These are phyloP conservation scores for Engraulis encrasicolus DNA, from an alignment of 2,113 vertebrate species.

Conservation along the genomic window DNA sequence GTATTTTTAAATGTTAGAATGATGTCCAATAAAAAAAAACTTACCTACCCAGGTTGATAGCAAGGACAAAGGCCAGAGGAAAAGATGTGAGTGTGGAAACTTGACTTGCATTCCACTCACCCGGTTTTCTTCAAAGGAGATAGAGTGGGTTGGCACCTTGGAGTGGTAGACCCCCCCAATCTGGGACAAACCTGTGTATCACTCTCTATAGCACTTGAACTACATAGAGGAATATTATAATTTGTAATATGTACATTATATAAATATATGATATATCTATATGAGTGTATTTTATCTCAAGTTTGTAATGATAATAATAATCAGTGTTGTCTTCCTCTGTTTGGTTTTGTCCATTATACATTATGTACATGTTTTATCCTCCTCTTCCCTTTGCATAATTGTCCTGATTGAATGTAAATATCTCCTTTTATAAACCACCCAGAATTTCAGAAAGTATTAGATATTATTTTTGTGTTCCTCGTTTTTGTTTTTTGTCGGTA, in stretches of 20 bases:
- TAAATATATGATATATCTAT: not conserved
- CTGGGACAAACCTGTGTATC: slow-evolving; percentile 56
- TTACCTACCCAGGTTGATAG: too few species aligned
- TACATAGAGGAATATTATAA: slow-evolving; percentile 69
- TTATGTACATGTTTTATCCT: slow-evolving; percentile 50
- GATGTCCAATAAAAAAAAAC: too few species aligned
- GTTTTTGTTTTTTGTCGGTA: slow-evolving; percentile 57
- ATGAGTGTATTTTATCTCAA: slow-evolving; percentile 66
- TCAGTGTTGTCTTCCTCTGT: slow-evolving; percentile 71
- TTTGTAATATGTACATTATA: slow-evolving; percentile 60
- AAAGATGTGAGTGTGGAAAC: too few species aligned
- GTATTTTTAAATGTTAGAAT: too few species aligned
- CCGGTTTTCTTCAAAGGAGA: slow-evolving; percentile 62
- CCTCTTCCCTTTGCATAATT: slow-evolving; percentile 64
- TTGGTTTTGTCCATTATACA: slow-evolving; percentile 57
- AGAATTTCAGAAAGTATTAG: slow-evolving; percentile 76
- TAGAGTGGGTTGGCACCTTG: too few species aligned
- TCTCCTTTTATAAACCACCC: slow-evolving; percentile 70
- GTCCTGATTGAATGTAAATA: slow-evolving; percentile 78
- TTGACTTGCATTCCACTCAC: too few species aligned
- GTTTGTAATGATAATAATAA: slow-evolving; percentile 71
- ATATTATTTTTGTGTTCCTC: slow-evolving; percentile 44
- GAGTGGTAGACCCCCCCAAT: not conserved
- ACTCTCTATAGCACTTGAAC: slow-evolving; percentile 79
- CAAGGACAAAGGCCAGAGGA: too few species aligned